Evolutionary conservation across 2,888 invertebrate species (phyloP).

Genomic region (Apotomis capreana): DNA sequence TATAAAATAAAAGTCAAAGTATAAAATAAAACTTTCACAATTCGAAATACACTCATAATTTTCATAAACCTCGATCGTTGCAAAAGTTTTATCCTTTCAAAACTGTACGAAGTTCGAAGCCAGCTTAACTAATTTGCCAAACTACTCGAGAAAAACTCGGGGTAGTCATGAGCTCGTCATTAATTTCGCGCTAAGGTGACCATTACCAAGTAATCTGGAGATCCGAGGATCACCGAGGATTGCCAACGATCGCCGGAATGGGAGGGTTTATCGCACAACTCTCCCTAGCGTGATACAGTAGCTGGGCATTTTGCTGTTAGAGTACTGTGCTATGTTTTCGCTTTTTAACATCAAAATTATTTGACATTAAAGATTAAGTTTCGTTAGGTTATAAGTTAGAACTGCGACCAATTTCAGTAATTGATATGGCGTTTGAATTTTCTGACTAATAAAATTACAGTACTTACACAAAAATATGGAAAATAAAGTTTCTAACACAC

Average conservation of each 20-base stretch:
- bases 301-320: too few species aligned
- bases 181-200: constrained; percentile 63
- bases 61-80: neutral
- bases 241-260: constrained; percentile 44
- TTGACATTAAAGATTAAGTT: too few species aligned
- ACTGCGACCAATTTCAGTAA: too few species aligned
- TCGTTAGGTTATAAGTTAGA: too few species aligned
- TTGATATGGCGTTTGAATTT: too few species aligned
- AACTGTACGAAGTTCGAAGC: neutral
- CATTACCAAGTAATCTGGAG: constrained; percentile 57
- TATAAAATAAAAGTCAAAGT: neutral
- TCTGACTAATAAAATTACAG: too few species aligned
- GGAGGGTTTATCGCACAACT: constrained; percentile 53
- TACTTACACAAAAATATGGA: too few species aligned
- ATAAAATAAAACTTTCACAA: neutral
- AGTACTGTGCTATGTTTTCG: too few species aligned
- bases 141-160: constrained; percentile 11
- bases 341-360: too few species aligned
- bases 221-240: constrained; percentile 54
- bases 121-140: constrained; percentile 1
- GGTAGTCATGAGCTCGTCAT: constrained; percentile 41
- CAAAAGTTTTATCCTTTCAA: neutral
- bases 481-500: too few species aligned
- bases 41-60: neutral
- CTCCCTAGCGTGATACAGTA: constrained; percentile 47